Evolutionary conservation across 37 sponge, comb jelly and placozoan species (phyloP), one percentile per base, ranked within the genome.

Genomic region (Petrosia ficiformis): DNA sequence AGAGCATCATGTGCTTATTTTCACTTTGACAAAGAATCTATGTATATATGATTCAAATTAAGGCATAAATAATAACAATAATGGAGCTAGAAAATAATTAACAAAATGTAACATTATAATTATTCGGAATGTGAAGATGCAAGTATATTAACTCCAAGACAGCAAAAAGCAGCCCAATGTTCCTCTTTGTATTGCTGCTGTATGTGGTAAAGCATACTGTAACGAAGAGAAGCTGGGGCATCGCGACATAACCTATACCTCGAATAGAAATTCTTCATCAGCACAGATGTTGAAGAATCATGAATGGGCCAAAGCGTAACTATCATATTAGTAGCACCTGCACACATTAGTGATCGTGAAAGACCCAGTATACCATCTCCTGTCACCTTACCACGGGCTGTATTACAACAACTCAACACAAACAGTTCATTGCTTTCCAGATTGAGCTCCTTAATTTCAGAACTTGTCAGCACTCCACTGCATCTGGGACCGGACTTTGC

Each of bases 321-420:
- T 2, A 84, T 70, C 5, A 84, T 8, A 32, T 71, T 44, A 30
- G 22, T 30, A 24, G 65, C 84, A 14, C 84, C 84, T 42, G 77
- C 77, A 40, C 34, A 33, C 29, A 84, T 24, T n/a, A 84, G 29
- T 10, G 84, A 36, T 14, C 84, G 31, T 21, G 84, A 84, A 8
- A 84, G 84, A 39, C 84, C 84, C 48, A 84, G 57, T 42, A 77
- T 71, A 24, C 84, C 84, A 61, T 84, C 84, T 2, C 72, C 61
- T 14, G 84, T 84, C 25, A 84, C 48, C 54, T 84, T 84, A 1
- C 84, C 84, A 42, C 77, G 31, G 8, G 59, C 84, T 63, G 84
- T 84, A 30, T 42, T 52, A n/a, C 84, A 84, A 57, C 84, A 84
- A 40, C 84, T 84, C n/a, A 84, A 68, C 4, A 61, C 57, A 0